Percentiles rank a stretch among this genome's conserved stretches.
Evolutionary conservation across 2,888 invertebrate species (phyloP).

Genomic region (Archips xylosteana): DNA sequence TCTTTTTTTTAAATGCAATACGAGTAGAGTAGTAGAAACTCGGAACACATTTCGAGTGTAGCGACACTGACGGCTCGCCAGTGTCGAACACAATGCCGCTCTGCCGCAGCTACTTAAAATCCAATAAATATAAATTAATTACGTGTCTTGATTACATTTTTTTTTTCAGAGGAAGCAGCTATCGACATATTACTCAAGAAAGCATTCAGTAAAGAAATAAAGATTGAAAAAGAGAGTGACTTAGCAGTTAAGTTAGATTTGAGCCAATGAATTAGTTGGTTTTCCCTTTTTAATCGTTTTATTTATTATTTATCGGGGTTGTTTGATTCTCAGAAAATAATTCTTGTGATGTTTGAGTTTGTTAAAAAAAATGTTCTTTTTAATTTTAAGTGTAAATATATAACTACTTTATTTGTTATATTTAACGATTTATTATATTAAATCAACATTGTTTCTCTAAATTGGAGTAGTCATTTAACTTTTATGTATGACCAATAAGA

Average conservation of each 20-base stretch:
- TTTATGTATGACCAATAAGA: not conserved
- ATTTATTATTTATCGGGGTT: constrained; percentile 29
- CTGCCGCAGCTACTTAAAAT: too few relatives aligned
- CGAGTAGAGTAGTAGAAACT: too few relatives aligned
- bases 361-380: not conserved
- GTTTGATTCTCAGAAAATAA: constrained; percentile 24
- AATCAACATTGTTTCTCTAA: constrained; percentile 1
- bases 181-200: constrained; percentile 86
- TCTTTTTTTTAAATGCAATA: too few relatives aligned
- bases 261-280: constrained; percentile 55
- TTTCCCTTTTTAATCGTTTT: constrained; percentile 18
- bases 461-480: not conserved
- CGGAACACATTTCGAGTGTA: too few relatives aligned
- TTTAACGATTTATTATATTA: constrained; percentile 21
- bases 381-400: constrained; percentile 15
- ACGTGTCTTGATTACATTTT: not conserved
- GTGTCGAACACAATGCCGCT: too few relatives aligned
- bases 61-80: too few relatives aligned
- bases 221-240: constrained; percentile 81
- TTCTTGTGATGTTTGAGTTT: constrained; percentile 6
- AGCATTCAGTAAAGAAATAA: constrained; percentile 83
- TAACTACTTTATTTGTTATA: constrained; percentile 34
- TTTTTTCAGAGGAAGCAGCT: constrained; percentile 86
- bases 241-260: constrained; percentile 75
- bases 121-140: too few relatives aligned